Evolutionary conservation across 2,888 invertebrate genomes (phyloP), one percentile per base, ranked within the genome.

Genomic region (Aethes cnicana): DNA sequence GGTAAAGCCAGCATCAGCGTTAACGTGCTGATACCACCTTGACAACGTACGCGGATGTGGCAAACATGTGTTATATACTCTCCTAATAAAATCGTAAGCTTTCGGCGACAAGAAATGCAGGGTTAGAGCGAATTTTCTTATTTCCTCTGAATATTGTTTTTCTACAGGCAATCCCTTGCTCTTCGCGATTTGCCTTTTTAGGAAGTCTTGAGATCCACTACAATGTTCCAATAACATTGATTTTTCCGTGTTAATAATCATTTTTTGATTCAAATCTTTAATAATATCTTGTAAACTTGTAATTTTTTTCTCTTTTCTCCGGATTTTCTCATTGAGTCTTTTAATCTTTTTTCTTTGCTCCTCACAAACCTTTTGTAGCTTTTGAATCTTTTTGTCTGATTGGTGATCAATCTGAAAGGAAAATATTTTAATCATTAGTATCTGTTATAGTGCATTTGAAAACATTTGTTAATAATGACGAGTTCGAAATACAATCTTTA

Each of bases 261-360:
- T 48, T 35, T 17, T 43, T 5, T 41, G 11, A 9, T 33, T 33
- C 20, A 54, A 28, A 26, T 54, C 43, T 16, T 26, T 35, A 7
- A 47, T 21, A 11, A 53, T n/a, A 30, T 21, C 42, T 23, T 28
- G 21, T 9, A 53, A 32, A 21, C 30, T 25, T n/a, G 36, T 36
- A 28, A 47, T 47, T 47, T 53, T 53, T 16, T 41, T 52, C 8
- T 8, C 12, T 11, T 30, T 33, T 28, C 47, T 42, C 30, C 53
- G 35, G 4, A 53, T 32, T 53, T 53, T 47, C 43, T 47, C 39
- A 16, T 32, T 17, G 7, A 32, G 17, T 32, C 32, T 32, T 32
- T 32, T 32, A 16, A 32, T 32, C 32, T 32, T 32, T n/a, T 16
- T 32, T 32, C 4, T 32, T 16, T 32, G 32, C 2, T 32, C 32